Percentiles rank a stretch among this genome's conserved stretches.
Evolutionary conservation across 2,888 invertebrate species (phyloP).

Genomic region (Caenorhabditis afra): DNA sequence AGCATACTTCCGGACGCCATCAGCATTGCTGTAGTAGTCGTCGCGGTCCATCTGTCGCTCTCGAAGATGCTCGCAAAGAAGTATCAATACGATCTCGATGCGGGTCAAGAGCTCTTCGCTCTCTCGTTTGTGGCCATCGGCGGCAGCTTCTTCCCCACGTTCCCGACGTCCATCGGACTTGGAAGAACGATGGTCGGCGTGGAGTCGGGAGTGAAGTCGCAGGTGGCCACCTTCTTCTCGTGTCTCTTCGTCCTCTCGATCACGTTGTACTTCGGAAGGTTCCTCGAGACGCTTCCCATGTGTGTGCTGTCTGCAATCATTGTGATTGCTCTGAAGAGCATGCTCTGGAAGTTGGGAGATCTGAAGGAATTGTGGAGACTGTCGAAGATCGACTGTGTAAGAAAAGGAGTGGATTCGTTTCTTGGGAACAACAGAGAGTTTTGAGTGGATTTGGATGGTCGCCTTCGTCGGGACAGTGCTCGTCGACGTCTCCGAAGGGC

Average conservation of each 20-base stretch:
- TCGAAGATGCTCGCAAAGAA: constrained; percentile 82
- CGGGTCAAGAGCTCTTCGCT: constrained; percentile 81
- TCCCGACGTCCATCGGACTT: constrained; percentile 82
- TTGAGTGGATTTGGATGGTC: constrained; percentile 80
- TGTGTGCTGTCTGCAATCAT: constrained; percentile 89
- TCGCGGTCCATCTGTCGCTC: constrained; percentile 83
- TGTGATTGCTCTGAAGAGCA: constrained; percentile 88
- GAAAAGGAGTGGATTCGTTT: too few relatives aligned
- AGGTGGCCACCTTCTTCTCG: constrained; percentile 88
- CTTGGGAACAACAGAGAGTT: too few relatives aligned
- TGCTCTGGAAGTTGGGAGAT: constrained; percentile 83
- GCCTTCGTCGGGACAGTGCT: constrained; percentile 78
- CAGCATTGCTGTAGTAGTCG: constrained; percentile 82
- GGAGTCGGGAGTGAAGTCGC: constrained; percentile 90
- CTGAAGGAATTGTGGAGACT: constrained; percentile 75
- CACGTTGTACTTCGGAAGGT: constrained; percentile 87
- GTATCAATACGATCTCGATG: constrained; percentile 82
- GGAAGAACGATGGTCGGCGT: constrained; percentile 86
- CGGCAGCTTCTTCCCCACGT: constrained; percentile 84
- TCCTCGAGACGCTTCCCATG: constrained; percentile 88
- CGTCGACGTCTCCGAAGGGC: constrained; percentile 79
- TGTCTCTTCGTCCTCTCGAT: constrained; percentile 87
- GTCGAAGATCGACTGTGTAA: constrained; percentile 81
- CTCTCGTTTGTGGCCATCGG: constrained; percentile 84
- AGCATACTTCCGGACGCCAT: constrained; percentile 73